Evolutionary conservation across 2,113 vertebrate genomes (phyloP).

Genomic region (Paramisgurnus dabryanus): DNA sequence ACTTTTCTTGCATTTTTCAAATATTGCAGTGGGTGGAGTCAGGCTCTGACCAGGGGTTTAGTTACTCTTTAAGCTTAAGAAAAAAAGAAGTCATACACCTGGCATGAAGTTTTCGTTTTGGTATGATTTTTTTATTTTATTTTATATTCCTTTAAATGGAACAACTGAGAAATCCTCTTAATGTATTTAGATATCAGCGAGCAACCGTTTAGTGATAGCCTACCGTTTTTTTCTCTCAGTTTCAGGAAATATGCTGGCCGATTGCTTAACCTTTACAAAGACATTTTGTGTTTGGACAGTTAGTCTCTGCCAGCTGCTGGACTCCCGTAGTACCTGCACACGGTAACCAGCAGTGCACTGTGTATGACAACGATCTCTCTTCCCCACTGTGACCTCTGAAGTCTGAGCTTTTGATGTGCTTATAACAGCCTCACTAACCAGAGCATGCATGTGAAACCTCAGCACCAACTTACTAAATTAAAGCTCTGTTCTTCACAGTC

Average conservation of each 20-base stretch:
- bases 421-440: conserved; percentile 70
- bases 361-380: conserved; percentile 28
- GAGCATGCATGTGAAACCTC: conserved; percentile 44
- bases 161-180: too few species aligned
- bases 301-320: conserved; percentile 1
- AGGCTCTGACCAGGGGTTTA: too few species aligned
- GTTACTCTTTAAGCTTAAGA: too few species aligned
- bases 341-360: conserved; percentile 9
- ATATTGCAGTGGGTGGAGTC: too few species aligned
- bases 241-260: not conserved
- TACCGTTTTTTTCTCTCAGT: too few species aligned
- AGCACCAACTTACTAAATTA: conserved; percentile 47
- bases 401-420: conserved; percentile 71
- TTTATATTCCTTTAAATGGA: too few species aligned
- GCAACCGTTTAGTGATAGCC: too few species aligned
- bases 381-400: conserved; percentile 55
- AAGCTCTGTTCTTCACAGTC: conserved; percentile 52
- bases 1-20: too few species aligned
- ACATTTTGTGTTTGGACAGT: conserved; percentile 24
- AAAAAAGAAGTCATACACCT: too few species aligned
- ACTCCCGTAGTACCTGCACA: not conserved
- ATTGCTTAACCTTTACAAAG: conserved; percentile 22
- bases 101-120: too few species aligned
- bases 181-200: too few species aligned
- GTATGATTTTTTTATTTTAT: too few species aligned